Evolutionary conservation across 2,113 vertebrate genomes (phyloP).

Genomic region (Pluvialis apricaria): DNA sequence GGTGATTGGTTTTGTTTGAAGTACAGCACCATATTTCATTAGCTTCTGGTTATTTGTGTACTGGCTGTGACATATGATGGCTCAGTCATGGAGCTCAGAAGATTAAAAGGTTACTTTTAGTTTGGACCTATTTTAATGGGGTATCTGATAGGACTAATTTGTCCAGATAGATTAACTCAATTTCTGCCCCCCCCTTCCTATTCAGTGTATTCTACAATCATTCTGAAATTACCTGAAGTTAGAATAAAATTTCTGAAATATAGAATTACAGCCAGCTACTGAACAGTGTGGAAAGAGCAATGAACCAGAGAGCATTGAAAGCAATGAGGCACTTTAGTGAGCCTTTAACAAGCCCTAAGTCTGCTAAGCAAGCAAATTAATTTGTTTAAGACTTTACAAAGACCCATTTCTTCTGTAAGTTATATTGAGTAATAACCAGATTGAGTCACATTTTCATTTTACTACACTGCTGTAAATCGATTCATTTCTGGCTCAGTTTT

Average conservation of each 20-base stretch:
- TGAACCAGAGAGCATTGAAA: constrained; percentile 13
- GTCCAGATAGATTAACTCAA: neutral
- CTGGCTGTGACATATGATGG: neutral
- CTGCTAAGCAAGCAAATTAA: constrained; percentile 40
- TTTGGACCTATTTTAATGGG: neutral
- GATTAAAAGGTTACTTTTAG: neutral
- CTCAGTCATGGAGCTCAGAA: neutral
- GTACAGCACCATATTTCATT: neutral
- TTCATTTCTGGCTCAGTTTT: constrained; percentile 39
- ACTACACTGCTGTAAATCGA: neutral
- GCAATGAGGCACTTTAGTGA: neutral
- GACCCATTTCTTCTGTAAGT: constrained; percentile 20
- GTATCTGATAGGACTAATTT: neutral
- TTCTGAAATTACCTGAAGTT: neutral
- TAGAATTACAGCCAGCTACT: neutral
- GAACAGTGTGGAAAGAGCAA: neutral
- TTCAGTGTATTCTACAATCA: neutral
- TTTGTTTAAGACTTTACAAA: constrained; percentile 40
- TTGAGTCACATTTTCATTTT: constrained; percentile 19
- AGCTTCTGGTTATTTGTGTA: neutral
- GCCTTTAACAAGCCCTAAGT: constrained; percentile 13
- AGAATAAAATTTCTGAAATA: neutral
- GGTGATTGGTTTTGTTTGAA: constrained; percentile 20
- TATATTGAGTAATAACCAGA: neutral
- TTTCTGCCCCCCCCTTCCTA: neutral